Evolutionary conservation across 1,140 invertebrate genomes (phyloP), one percentile per base, ranked within the genome.

Genomic region (Pissodes strobi): DNA sequence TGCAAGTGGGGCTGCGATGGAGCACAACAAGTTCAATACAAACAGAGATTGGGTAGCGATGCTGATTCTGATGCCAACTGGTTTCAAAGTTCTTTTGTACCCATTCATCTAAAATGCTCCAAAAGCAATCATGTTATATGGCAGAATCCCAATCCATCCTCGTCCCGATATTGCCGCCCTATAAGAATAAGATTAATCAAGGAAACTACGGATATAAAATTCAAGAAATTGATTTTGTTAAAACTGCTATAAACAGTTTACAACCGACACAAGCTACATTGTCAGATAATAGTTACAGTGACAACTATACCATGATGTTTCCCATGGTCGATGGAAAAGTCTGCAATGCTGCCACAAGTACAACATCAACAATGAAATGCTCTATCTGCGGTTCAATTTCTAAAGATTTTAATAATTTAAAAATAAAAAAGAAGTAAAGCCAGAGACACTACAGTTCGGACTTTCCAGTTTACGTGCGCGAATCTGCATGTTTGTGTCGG

Each of bases 271-370:
- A 6, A 41, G 8, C 25, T 27, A 57, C 17, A 21, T 6, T 55
- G 15, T 22, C 13, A 37, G 18, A 25, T 21, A 53, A 51, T 52
- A 43, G 46, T 17, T 19, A 66, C 38, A 23, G 8, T 37, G 57
- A 70, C 8, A 73, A 65, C 77, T 73, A n/a, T n/a, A n/a, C n/a
- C n/a, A n/a, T n/a, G n/a, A n/a, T n/a, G n/a, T n/a, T n/a, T n/a
- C n/a, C n/a, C 2, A 80, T 79, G 78, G 65, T 78, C 0, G 76
- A 79, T 52, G 77, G n/a, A 5, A 80, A 79, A 60, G 1, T 66
- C 61, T 55, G 56, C 56, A 30, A 79, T 77, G n/a, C n/a, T n/a
- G n/a, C n/a, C n/a, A n/a, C n/a, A n/a, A n/a, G n/a, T n/a, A n/a
- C n/a, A n/a, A n/a, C n/a, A n/a, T n/a, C n/a, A n/a, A n/a, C n/a